Conservation (phyloP, 2,113 vertebrate genomes). For the Bos javanicus region DNA sequence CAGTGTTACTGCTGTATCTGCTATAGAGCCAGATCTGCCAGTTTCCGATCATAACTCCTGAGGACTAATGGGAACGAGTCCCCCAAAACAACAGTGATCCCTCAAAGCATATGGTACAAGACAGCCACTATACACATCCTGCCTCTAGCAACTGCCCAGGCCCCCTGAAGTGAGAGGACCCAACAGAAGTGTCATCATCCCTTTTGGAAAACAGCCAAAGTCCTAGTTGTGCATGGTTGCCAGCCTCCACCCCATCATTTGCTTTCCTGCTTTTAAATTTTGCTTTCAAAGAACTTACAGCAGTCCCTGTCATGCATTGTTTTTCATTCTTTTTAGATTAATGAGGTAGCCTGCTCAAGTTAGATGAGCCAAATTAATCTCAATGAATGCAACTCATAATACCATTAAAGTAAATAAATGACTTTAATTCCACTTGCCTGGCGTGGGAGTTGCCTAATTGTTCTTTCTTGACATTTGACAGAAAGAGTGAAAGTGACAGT, state of each 20-base stretch:
- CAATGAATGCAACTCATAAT: not conserved
- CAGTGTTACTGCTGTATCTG: not conserved
- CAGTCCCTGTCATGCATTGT: not conserved
- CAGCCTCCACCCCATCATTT: not conserved
- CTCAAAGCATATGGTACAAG: not conserved
- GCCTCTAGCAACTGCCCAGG: not conserved
- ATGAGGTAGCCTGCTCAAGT: not conserved
- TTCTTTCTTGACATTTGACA: not conserved
- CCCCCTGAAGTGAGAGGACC: not conserved
- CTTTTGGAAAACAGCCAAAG: not conserved
- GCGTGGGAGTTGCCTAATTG: not conserved
- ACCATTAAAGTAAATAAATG: not conserved
- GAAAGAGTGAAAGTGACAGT: not conserved
- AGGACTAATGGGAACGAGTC: not conserved
- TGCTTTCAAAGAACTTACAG: not conserved
- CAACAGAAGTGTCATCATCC: not conserved
- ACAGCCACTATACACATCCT: not conserved
- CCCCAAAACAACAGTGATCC: not conserved
- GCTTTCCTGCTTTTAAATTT: not conserved
- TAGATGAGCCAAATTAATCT: constrained; percentile 31
- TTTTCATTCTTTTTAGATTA: constrained; percentile 5
- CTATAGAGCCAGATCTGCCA: not conserved
- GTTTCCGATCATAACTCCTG: not conserved
- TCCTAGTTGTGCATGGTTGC: not conserved
- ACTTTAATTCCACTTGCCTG: not conserved